Percentiles rank a stretch among this genome's conserved stretches.
These are phyloP conservation scores for Muscina levida DNA, from an alignment of 2,888 invertebrate genomes.

Conservation along the genomic window DNA sequence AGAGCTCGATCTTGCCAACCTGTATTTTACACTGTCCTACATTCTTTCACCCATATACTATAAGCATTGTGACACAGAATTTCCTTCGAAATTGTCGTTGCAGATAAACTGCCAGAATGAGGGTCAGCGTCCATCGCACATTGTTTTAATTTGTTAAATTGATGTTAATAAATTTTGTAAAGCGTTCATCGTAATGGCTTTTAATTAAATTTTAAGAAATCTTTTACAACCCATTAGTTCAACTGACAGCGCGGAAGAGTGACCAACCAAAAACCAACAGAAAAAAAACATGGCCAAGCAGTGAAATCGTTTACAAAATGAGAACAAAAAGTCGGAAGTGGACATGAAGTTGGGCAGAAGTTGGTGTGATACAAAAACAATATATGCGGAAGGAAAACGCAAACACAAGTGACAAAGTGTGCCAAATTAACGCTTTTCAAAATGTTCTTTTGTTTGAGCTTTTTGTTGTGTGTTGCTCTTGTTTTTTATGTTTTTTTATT, in stretches of 20 bases:
- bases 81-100: too few species aligned
- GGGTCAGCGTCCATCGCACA: constrained; percentile 14
- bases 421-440: constrained; percentile 65
- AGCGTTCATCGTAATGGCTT: constrained; percentile 56
- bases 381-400: constrained; percentile 3
- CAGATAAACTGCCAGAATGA: constrained; percentile 4
- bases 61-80: too few species aligned
- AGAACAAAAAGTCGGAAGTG: constrained; percentile 57
- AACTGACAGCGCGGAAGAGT: constrained; percentile 53
- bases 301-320: constrained; percentile 51
- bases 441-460: constrained; percentile 51
- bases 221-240: constrained; percentile 64
- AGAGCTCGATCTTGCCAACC: too few species aligned
- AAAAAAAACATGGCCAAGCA: constrained; percentile 46
- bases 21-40: too few species aligned
- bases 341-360: constrained; percentile 50
- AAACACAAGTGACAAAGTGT: constrained; percentile 64
- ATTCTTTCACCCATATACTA: too few species aligned
- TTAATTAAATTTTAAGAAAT: constrained; percentile 66
- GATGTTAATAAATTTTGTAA: constrained; percentile 56
- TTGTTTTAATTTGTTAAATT: constrained; percentile 63
- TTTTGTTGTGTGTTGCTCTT: too few species aligned
- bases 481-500: constrained; percentile 17
- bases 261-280: constrained; percentile 17
- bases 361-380: constrained; percentile 7